These are phyloP conservation scores for Cheilosia variabilis DNA, from an alignment of 2,888 invertebrate species.

Conservation along the genomic window DNA sequence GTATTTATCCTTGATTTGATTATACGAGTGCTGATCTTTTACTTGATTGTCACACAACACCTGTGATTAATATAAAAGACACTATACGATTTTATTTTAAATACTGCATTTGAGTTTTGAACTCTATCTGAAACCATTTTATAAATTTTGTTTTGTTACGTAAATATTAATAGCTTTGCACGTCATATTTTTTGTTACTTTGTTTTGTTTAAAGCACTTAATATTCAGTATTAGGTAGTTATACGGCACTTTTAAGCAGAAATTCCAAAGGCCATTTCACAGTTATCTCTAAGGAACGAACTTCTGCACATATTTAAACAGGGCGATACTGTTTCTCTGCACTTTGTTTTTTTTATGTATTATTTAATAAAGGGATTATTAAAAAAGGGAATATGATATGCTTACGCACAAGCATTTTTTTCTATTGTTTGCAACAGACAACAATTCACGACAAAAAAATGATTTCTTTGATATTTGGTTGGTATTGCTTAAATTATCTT, in stretches of 20 bases:
- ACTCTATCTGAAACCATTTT: conserved; percentile 76
- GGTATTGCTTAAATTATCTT: conserved; percentile 4
- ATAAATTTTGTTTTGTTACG: conserved; percentile 28
- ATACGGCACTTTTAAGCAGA: conserved; percentile 54
- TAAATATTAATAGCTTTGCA: conserved; percentile 23
- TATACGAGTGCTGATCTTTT: conserved; percentile 36
- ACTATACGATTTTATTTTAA: conserved; percentile 38
- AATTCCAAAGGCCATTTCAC: conserved; percentile 55
- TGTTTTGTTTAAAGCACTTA: conserved; percentile 60
- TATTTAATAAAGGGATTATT: conserved; percentile 17
- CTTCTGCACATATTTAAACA: conserved; percentile 17
- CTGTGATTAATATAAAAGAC: conserved; percentile 51
- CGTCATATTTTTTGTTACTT: conserved; percentile 27
- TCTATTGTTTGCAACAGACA: conserved; percentile 51
- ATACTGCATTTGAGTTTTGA: conserved; percentile 56
- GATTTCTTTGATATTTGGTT: conserved; percentile 1
- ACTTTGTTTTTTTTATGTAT: background rate
- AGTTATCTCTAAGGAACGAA: conserved; percentile 2
- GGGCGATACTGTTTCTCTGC: conserved; percentile 36
- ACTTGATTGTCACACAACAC: conserved; percentile 64
- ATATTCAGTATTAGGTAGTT: conserved; percentile 33
- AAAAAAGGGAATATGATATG: conserved; percentile 8
- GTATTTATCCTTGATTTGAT: conserved; percentile 41
- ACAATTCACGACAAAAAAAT: conserved; percentile 15
- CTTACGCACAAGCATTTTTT: conserved; percentile 15